A percentile compares a stretch with the other conserved stretches of the same genome.
phyloP scores from a whole-genome alignment of 2,797 vertebrate genomes.

The Chelonia mydas region DNA sequence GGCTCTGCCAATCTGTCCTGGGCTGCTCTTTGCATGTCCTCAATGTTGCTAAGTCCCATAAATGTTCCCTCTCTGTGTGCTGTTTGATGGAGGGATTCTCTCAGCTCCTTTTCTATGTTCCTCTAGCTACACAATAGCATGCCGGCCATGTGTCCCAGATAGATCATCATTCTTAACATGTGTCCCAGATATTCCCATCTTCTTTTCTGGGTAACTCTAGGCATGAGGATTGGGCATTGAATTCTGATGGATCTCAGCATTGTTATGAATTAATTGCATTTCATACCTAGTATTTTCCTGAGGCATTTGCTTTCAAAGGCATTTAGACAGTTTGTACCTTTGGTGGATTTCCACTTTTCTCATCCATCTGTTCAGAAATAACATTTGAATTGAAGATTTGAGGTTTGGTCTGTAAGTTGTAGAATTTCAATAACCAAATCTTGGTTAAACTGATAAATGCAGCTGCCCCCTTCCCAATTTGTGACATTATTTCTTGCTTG shows the following conservation, averaged over 20 bases:
- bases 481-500: not conserved
- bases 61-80: not conserved
- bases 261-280: not conserved
- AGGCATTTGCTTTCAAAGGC: slow-evolving; percentile 32
- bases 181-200: not conserved
- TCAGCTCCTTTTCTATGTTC: not conserved
- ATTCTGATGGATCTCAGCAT: not conserved
- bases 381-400: not conserved
- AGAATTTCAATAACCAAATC: not conserved
- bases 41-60: not conserved
- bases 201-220: not conserved
- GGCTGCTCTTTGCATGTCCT: not conserved
- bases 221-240: not conserved
- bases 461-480: not conserved
- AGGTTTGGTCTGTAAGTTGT: not conserved
- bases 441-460: not conserved
- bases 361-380: not conserved
- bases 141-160: not conserved
- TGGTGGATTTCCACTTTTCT: not conserved
- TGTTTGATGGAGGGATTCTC: not conserved
- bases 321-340: not conserved
- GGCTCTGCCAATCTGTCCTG: not conserved
- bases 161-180: not conserved
- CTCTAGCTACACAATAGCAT: not conserved
- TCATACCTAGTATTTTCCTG: not conserved